Percentiles rank a stretch among this genome's conserved stretches.
These are phyloP conservation scores for Panopea generosa DNA, from an alignment of 2,888 invertebrate species.

Conservation along the genomic window DNA sequence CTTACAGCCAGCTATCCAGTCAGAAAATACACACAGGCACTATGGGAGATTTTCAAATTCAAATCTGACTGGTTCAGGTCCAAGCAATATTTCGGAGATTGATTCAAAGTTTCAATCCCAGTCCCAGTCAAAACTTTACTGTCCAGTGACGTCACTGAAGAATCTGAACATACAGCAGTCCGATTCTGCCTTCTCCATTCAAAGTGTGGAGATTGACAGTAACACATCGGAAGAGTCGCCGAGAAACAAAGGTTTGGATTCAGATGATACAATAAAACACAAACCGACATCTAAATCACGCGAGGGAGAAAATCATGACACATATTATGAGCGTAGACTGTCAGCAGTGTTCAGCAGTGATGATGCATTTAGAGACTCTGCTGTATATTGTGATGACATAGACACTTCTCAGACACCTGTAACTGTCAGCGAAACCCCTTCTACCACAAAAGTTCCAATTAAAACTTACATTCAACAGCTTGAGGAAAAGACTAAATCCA, in stretches of 20 bases:
- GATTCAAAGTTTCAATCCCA: conserved; percentile 29
- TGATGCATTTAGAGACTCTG: conserved; percentile 92
- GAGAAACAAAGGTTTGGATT: conserved; percentile 22
- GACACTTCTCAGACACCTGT: conserved; percentile 45
- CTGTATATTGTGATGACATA: conserved; percentile 91
- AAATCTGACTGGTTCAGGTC: conserved; percentile 25
- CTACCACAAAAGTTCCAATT: conserved; percentile 68
- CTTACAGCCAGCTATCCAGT: conserved; percentile 4
- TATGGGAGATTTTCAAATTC: conserved; percentile 51
- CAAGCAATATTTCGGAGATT: conserved; percentile 19
- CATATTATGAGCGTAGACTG: conserved; percentile 85
- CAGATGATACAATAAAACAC: conserved; percentile 3
- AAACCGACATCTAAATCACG: not conserved
- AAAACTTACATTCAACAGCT: conserved; percentile 76
- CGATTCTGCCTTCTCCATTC: conserved; percentile 77
- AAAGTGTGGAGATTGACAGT: conserved; percentile 65
- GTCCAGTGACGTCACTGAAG: conserved; percentile 42
- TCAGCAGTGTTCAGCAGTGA: conserved; percentile 86
- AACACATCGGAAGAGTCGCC: conserved; percentile 62
- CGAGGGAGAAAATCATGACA: conserved; percentile 48
- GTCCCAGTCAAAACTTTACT: conserved; percentile 29
- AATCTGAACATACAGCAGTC: conserved; percentile 69
- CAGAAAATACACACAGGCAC: conserved; percentile 6
- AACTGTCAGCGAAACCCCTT: not conserved
- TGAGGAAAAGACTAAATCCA: conserved; percentile 72